These are phyloP conservation scores for Syrrhaptes paradoxus DNA, from an alignment of 2,113 vertebrate species.

Conservation along the genomic window DNA sequence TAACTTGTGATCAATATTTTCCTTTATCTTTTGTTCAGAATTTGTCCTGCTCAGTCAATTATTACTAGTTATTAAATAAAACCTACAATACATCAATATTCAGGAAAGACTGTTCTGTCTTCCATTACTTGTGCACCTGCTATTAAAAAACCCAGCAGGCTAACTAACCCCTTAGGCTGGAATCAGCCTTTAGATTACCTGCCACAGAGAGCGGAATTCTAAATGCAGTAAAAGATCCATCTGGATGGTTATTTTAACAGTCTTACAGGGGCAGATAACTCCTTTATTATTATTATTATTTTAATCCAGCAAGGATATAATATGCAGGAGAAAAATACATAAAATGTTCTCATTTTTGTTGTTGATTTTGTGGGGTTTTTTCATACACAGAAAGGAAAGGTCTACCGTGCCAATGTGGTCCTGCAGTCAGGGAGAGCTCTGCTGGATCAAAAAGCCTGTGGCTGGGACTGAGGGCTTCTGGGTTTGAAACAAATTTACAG, in stretches of 20 bases:
- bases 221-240: background rate
- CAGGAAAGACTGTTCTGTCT: background rate
- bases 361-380: accelerated
- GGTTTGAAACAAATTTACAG: background rate
- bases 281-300: background rate
- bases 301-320: background rate
- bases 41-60: background rate
- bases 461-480: background rate
- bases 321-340: background rate
- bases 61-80: background rate
- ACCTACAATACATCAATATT: background rate
- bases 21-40: background rate
- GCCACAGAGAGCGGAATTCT: background rate
- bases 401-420: background rate
- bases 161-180: background rate
- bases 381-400: background rate
- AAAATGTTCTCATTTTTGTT: background rate
- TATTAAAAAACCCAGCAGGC: background rate
- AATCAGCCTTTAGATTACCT: background rate
- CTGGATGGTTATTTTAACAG: background rate
- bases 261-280: background rate
- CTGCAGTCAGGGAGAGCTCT: background rate
- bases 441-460: background rate
- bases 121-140: background rate
- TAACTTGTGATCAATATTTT: background rate